Base-by-base conservation (phyloP, 2,113 vertebrate species). In the Romanogobio albipinnatus region DNA sequence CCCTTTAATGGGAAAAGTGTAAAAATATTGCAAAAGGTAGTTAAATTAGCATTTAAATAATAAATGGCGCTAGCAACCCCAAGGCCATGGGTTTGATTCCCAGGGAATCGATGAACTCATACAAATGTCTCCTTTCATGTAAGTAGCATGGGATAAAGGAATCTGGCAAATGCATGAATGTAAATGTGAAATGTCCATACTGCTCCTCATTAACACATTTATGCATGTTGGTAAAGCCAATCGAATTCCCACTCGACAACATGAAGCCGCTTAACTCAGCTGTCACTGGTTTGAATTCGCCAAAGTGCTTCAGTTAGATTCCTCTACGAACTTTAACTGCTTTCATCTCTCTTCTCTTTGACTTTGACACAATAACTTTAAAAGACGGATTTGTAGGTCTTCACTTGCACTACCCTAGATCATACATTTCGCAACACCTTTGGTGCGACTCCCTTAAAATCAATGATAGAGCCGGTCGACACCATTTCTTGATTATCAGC, bases 371-470 rank as follows among this genome's bases (percentile, higher is more conserved):
- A 91, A 91, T 83, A 62, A 74, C 74, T 84, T 83, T 87, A 87
- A 89, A 93, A 86, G 90, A 88, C 81, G 87, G 87, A 92, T 92
- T 93, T 92, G 90, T 92, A 83, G 81, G 90, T 87, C 87, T 68
- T 91, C 90, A 88, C 92, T 85, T 91, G 85, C 88, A 73, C 87
- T 36, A 59, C 91, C 84, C 90, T 86, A 81, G 90, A 90, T 92
- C 89, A 92, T 92, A 90, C 88, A 86, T 81, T 89, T 89, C 87
- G 81, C 94, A 85, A 90, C 76, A 0, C 71, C 93, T 87, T 45
- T 83, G 88, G 89, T 88, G 87, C 89, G 93, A 90, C 93, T 92
- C 92, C 92, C 93, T 92, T 88, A 89, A 90, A 92, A 95, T 95
- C 82, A 15, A 94, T 95, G 92, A 81, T 86, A 87, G 89, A 89